phyloP scores from a whole-genome alignment of 2,797 vertebrate genomes.

The Brachyalestes nurse region DNA sequence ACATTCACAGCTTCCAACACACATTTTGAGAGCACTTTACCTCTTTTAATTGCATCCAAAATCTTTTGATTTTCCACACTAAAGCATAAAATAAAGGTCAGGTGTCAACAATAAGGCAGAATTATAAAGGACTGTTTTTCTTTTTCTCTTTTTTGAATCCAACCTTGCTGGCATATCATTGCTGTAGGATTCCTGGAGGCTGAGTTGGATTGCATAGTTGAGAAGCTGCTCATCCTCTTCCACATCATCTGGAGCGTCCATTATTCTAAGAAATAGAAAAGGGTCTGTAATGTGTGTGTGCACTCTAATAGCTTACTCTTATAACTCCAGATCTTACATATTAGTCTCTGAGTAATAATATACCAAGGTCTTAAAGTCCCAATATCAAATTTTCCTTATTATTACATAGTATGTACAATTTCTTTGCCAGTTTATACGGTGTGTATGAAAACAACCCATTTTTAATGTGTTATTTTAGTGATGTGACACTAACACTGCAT shows the following conservation, averaged over 20 bases:
- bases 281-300: neutral
- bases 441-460: neutral
- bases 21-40: constrained; percentile 63
- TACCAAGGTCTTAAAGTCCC: too few species aligned
- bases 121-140: neutral
- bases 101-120: constrained; percentile 4
- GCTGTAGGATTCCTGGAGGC: constrained; percentile 80
- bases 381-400: too few species aligned
- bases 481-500: neutral
- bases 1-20: neutral
- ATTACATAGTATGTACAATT: too few species aligned
- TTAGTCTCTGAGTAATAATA: neutral
- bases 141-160: neutral
- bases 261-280: constrained; percentile 48
- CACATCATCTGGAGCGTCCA: constrained; percentile 73
- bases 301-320: neutral
- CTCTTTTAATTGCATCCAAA: constrained; percentile 77
- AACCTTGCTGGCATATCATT: constrained; percentile 73
- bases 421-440: too few species aligned
- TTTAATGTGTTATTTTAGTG: neutral
- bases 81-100: constrained; percentile 53
- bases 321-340: neutral
- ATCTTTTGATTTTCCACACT: constrained; percentile 79
- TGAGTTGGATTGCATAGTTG: constrained; percentile 77
- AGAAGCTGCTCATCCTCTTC: constrained; percentile 79